phyloP scores from a whole-genome alignment of 1,140 invertebrate genomes.

The Caerostris extrusa region DNA sequence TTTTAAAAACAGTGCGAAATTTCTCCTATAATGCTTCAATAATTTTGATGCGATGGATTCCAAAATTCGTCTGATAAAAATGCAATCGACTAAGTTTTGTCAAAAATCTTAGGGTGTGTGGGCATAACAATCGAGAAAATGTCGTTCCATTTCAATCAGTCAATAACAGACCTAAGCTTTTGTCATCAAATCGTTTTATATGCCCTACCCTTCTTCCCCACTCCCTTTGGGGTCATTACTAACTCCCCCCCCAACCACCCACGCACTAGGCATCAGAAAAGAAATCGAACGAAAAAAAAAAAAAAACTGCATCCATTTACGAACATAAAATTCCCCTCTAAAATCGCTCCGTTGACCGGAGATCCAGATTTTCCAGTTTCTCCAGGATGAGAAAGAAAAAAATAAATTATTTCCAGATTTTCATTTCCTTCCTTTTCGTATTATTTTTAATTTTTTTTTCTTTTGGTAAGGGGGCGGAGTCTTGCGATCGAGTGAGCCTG shows the following conservation, averaged over 20 bases:
- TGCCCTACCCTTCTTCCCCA: not conserved
- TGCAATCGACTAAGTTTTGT: too few species aligned
- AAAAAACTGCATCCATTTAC: constrained; percentile 10
- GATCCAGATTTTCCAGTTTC: constrained; percentile 18
- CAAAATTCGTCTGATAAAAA: too few species aligned
- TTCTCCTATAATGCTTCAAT: too few species aligned
- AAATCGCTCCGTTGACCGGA: constrained; percentile 10
- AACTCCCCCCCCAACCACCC: not conserved
- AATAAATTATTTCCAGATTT: constrained; percentile 17
- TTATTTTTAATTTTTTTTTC: not conserved
- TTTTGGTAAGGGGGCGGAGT: too few species aligned
- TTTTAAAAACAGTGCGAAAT: too few species aligned
- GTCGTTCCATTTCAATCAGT: constrained; percentile 22
- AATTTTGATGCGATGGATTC: too few species aligned
- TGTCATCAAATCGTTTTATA: constrained; percentile 15
- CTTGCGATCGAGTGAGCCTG: too few species aligned
- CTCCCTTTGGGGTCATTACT: constrained; percentile 2
- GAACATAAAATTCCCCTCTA: constrained; percentile 1
- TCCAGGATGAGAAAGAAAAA: not conserved
- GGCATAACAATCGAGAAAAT: not conserved
- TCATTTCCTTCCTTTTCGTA: not conserved
- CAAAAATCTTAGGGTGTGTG: too few species aligned
- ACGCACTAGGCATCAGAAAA: not conserved
- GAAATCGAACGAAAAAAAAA: not conserved
- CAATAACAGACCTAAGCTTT: not conserved